Evolutionary conservation across 2,113 vertebrate genomes (phyloP).

Genomic region (Laticauda colubrina): DNA sequence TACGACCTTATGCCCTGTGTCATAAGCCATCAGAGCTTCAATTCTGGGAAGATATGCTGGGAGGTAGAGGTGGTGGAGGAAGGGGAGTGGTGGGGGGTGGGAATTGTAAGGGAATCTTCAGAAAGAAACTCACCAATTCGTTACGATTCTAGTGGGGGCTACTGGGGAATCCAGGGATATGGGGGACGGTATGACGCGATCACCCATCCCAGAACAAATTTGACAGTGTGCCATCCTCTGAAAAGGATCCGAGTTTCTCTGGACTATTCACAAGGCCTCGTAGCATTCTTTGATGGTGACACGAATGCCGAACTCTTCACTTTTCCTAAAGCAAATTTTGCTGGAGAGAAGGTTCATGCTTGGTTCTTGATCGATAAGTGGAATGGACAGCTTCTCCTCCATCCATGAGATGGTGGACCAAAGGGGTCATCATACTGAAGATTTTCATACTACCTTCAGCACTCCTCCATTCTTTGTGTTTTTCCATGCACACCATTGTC

Average conservation of each 20-base stretch:
- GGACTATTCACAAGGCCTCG: neutral
- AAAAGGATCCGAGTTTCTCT: neutral
- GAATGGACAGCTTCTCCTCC: neutral
- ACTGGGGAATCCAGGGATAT: neutral
- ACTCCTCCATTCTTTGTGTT: neutral
- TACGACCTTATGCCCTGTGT: neutral
- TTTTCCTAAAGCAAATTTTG: neutral
- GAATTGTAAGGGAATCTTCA: neutral
- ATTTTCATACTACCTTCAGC: neutral
- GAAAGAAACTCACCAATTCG: neutral
- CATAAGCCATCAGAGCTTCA: neutral
- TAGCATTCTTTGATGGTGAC: neutral
- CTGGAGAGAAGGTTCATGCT: neutral
- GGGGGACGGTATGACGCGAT: neutral
- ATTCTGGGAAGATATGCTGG: constrained; percentile 2
- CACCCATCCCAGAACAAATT: neutral
- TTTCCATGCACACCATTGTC: neutral
- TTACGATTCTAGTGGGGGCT: neutral
- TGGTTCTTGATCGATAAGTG: constrained; percentile 1
- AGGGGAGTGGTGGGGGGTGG: neutral
- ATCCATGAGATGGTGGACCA: neutral
- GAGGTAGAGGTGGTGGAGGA: neutral
- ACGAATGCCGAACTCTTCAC: neutral
- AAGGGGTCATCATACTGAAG: neutral
- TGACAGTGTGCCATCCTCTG: neutral